These are phyloP conservation scores for Fistularia commersonii DNA, from an alignment of 2,797 vertebrate genomes.

Conservation along the genomic window DNA sequence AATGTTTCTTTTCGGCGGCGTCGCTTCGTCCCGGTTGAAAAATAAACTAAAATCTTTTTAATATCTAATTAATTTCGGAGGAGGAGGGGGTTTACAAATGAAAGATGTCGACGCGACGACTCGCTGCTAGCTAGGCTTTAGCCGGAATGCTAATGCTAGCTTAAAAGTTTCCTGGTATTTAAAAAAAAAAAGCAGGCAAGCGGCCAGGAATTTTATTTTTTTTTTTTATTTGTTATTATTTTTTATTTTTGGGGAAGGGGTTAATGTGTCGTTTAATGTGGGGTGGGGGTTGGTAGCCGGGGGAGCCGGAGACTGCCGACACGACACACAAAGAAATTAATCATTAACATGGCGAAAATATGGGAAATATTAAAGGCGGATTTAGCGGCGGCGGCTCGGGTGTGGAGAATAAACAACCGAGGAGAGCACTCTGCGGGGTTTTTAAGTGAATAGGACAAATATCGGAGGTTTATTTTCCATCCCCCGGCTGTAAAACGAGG, in stretches of 20 bases:
- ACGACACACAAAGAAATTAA: constrained; percentile 84
- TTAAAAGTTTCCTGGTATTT: constrained; percentile 64
- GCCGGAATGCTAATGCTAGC: constrained; percentile 11
- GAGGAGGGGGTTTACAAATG: not conserved
- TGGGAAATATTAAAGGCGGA: constrained; percentile 60
- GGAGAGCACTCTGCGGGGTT: constrained; percentile 11
- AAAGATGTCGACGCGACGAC: constrained; percentile 28
- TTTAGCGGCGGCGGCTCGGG: constrained; percentile 22
- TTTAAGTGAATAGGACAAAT: constrained; percentile 15
- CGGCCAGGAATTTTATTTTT: constrained; percentile 18
- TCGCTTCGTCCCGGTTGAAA: constrained; percentile 40
- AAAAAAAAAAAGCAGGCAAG: constrained; percentile 8
- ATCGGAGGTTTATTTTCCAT: constrained; percentile 13
- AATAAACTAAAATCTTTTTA: not conserved
- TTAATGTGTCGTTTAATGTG: constrained; percentile 41
- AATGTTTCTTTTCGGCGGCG: constrained; percentile 57
- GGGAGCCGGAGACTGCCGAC: constrained; percentile 59
- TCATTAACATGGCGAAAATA: constrained; percentile 75
- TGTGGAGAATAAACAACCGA: not conserved
- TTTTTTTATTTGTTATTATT: constrained; percentile 45
- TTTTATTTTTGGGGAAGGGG: too few species aligned
- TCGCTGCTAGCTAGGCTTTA: constrained; percentile 1
- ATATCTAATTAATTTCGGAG: constrained; percentile 3
- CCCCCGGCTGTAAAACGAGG: not conserved
- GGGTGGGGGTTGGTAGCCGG: constrained; percentile 69